Evolutionary conservation across 2,113 vertebrate genomes (phyloP), one percentile per base, ranked within the genome.

Genomic region (Phoxinus phoxinus): DNA sequence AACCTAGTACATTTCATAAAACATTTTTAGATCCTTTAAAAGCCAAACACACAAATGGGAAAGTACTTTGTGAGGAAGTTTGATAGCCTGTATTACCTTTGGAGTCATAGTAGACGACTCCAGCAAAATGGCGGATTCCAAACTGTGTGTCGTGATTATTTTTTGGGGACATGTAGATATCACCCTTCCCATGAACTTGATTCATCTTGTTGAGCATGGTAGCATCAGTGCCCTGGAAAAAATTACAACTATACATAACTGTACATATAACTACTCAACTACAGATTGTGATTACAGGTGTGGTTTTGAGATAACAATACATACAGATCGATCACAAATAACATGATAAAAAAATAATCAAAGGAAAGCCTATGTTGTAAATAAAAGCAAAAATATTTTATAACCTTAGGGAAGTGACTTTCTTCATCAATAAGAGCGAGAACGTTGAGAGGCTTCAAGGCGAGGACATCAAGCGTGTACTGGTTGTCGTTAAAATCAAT

Each of bases 381-480:
- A 75, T 46, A 21, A 19, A 41, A 27, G 15, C 7, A 63, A 83
- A 44, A 2, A 9, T 23, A 84, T 17, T 7, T 67, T 85, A 3
- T 51, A 19, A 97, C 98, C 97, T 99, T 95, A 46, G 98, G 98
- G 88, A 99, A 99, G 90, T 89, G 95, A 94, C 98, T 99, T 86
- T 99, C 98, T 84, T 99, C 98, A 1, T 99, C 97, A 69, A 99
- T 96, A 25, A 99, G 96, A 3, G 98, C 95, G 84, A 99, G 92
- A 81, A 99, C 90, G 87, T 97, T 98, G 94, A 99, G 92, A 25
- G 97, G 92, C 90, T 96, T 97, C 89, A 88, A 90, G 3, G 96
- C 96, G 30, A 99, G 91, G 11, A 97, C 88, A 41, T 99, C 96
- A 86, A 99, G 91, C 0, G 96, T 93, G 13, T 19, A 19, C 58